Evolutionary conservation across 2,888 invertebrate genomes (phyloP), one percentile per base, ranked within the genome.

Genomic region (Cantharis nigra): DNA sequence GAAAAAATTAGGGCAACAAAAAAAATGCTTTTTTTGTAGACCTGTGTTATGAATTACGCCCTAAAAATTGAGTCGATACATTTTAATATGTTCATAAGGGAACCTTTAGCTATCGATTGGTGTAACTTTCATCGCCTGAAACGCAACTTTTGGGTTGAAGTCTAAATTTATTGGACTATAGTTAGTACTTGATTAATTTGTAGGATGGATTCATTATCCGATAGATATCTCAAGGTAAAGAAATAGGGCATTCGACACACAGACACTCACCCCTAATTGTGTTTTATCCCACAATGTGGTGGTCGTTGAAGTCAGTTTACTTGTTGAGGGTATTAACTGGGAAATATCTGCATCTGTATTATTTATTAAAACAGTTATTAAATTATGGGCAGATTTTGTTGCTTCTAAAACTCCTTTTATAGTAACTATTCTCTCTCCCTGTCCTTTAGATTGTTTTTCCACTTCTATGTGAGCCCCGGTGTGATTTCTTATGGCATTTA

Each of bases 401-500:
- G 97, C 96, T 84, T 98, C 98, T 18, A 94, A 92, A 0, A 97
- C 94, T 70, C 98, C 98, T 90, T 97, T 97, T 86, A 99, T 98
- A 64, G 97, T 98, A 82, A 99, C 97, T 85, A 95, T 95, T 83
- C 99, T 91, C 88, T 98, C 98, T 75, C 96, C 96, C 89, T 97
- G 97, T 5, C 96, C 95, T 89, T 97, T 97, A 87, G 94, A 94
- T 90, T 98, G 98, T 89, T 99, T 99, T 89, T 99, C 99, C 26
- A 99, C 97, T 89, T 99, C 98, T 86, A 99, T 99, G 87, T 98
- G 97, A 5, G 99, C 99, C 78, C 98, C 98, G 30, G 99, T 98
- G 72, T 97, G 96, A 76, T 97, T 96, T 77, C 99, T 92, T 87
- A 99, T 98, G 11, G 98, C 97, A 90, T 99, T 99, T 85, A 99